Conservation (phyloP, 2,888 invertebrate species). For the Balanococcus diminutus region DNA sequence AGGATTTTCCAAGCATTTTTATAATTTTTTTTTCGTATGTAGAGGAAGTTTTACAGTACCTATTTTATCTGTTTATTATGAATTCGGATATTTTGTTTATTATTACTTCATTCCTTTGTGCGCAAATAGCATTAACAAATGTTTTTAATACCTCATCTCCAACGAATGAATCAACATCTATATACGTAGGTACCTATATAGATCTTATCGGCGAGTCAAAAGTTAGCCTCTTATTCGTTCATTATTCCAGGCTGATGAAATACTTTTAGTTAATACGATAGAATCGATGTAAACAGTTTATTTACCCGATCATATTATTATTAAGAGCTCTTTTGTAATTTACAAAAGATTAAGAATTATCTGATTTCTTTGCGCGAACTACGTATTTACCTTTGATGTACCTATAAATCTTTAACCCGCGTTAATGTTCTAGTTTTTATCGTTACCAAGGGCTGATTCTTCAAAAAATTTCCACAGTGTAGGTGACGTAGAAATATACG, state of each 20-base stretch:
- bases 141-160: not conserved
- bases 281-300: not conserved
- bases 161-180: not conserved
- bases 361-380: not conserved
- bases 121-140: not conserved
- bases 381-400: not conserved
- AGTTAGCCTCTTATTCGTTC: not conserved
- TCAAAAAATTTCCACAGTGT: not conserved
- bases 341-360: not conserved
- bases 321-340: not conserved
- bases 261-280: not conserved
- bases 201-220: not conserved
- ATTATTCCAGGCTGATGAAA: conserved; percentile 17
- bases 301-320: not conserved
- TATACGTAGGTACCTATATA: not conserved
- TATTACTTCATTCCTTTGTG: not conserved
- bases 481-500: too few species aligned
- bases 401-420: not conserved
- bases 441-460: not conserved
- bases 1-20: too few species aligned
- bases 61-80: not conserved
- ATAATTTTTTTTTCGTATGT: too few species aligned
- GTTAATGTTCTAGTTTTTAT: not conserved
- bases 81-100: not conserved
- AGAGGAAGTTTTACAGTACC: too few species aligned